A percentile compares a stretch with the other conserved stretches of the same genome.
These are phyloP conservation scores for Lampris megalopsis DNA, from an alignment of 2,113 vertebrate species.

Conservation along the genomic window DNA sequence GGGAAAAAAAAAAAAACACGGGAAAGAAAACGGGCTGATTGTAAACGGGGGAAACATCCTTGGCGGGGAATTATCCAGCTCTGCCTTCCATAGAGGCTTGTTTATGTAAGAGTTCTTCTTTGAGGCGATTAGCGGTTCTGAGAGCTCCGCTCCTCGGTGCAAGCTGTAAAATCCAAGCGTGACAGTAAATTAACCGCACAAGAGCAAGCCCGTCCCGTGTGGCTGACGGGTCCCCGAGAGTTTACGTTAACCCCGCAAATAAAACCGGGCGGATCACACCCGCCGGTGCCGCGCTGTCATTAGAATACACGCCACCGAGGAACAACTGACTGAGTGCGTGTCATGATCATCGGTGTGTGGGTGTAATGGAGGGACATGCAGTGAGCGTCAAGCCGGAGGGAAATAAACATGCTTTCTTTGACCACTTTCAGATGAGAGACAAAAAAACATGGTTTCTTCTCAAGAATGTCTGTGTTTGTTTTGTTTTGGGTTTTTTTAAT, in stretches of 20 bases:
- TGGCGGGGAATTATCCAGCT: slow-evolving; percentile 24
- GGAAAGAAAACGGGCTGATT: slow-evolving; percentile 28
- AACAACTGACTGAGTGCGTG: slow-evolving; percentile 35
- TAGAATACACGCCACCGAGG: slow-evolving; percentile 55
- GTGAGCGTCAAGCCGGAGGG: slow-evolving; percentile 33
- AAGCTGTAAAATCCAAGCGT: slow-evolving; percentile 53
- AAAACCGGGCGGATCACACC: slow-evolving; percentile 50
- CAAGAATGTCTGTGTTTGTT: slow-evolving; percentile 1
- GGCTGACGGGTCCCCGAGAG: slow-evolving; percentile 43
- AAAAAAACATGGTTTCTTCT: slow-evolving; percentile 23
- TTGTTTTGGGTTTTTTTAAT: too few relatives aligned
- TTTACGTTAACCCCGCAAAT: slow-evolving; percentile 60
- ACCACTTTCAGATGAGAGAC: slow-evolving; percentile 8
- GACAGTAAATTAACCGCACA: slow-evolving; percentile 62
- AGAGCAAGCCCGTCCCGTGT: slow-evolving; percentile 32
- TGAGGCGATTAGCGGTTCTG: slow-evolving; percentile 47
- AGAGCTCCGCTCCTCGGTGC: slow-evolving; percentile 43
- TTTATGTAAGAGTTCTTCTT: slow-evolving; percentile 58
- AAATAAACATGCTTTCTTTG: slow-evolving; percentile 18
- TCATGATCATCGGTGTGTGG: slow-evolving; percentile 29
- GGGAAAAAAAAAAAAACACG: slow-evolving; percentile 36
- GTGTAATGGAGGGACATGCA: slow-evolving; percentile 31
- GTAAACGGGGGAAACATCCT: slow-evolving; percentile 10
- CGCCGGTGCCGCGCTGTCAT: slow-evolving; percentile 60
- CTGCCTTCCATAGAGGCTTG: slow-evolving; percentile 36